Base-by-base conservation (phyloP, 2,113 vertebrate genomes). In the Gallinago media region DNA sequence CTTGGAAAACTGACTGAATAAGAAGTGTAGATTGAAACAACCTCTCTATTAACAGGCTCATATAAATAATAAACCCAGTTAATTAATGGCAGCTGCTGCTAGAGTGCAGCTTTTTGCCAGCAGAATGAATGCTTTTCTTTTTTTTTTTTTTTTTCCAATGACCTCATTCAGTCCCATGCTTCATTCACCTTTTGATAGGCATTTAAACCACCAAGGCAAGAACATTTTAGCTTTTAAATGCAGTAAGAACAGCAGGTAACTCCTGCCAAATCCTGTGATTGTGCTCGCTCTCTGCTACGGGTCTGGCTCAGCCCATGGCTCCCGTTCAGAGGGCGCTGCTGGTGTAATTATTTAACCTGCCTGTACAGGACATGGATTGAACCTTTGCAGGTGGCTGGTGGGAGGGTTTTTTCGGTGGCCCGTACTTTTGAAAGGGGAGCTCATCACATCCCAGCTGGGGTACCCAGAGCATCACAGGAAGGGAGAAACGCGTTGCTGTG, bases 61-160 rank as follows among this genome's bases (percentile, higher is more conserved):
- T 29, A 65, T 75, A 94, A 96, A 92, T 93, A 89, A 96, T 92
- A 92, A 94, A 55, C 71, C 85, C 66, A 40, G 85, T 81, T 95
- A 96, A 96, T 92, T 85, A 94, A 91, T 67, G 80, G 70, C 88
- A 95, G 91, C 95, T 94, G 91, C 72, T 95, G 82, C 85, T 79
- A 38, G 34, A 79, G 61, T 54, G 88, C 71, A 83, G 78, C 54
- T 88, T 89, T 81, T 92, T 7, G 36, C 65, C 68, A 95, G 68
- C 72, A 93, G 85, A 95, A 95, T 72, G 68, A 86, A 86, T 75
- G 61, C 15, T 44, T 29, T 85, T 62, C 78, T 66, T 46, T 44
- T 38, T 63, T 58, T 31, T 58, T 58, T n/a, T 68, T 40, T 58
- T 44, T 17, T 17, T 15, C 15, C 44, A 88, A 15, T 77, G 66